Evolutionary conservation across 2,113 vertebrate species (phyloP), one percentile per base, ranked within the genome.

Genomic region (Ifrita kowaldi): DNA sequence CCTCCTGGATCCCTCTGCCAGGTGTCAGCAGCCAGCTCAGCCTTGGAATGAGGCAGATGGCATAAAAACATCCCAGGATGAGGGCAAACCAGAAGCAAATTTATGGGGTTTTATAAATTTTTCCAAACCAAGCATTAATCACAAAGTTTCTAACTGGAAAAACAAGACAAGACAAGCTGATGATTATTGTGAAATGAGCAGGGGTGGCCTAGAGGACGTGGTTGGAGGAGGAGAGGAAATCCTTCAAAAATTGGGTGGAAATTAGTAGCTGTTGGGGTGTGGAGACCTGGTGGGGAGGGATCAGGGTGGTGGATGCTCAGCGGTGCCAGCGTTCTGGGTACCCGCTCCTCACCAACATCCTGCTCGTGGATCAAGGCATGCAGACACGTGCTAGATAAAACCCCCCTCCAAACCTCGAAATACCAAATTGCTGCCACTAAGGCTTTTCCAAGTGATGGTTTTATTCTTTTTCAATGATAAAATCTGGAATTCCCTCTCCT

Each of bases 31-130:
- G 23, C 68, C 65, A 18, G 37, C 80, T 60, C 52, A 18, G 56
- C 9, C 27, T 8, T 16, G 32, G 10, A 52, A 35, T 3, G 57
- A 12, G 49, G 13, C 1, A 0, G 4, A 3, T 50, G 33, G 44
- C 20, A 1, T 20, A 3, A 23, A 52, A 46, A n/a, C 0, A 0
- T 37, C 5, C 57, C 0, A 3, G 53, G 16, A 5, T 16, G 55
- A 18, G 30, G 59, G 33, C 33, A 19, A 49, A 85, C 4, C 17
- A 20, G 64, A 57, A 46, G 33, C 21, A 42, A 24, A 67, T 68
- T 15, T 2, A 3, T 5, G 52, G 3, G 3, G 3, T 39, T 75
- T 60, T 26, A 9, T 0, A 6, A 59, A 20, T 4, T 75, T 56
- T 30, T 20, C 62, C 49, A 44, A 37, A 19, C 11, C 11, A 3